Conservation (phyloP, 1,140 invertebrate species). For the Drosophila athabasca region DNA sequence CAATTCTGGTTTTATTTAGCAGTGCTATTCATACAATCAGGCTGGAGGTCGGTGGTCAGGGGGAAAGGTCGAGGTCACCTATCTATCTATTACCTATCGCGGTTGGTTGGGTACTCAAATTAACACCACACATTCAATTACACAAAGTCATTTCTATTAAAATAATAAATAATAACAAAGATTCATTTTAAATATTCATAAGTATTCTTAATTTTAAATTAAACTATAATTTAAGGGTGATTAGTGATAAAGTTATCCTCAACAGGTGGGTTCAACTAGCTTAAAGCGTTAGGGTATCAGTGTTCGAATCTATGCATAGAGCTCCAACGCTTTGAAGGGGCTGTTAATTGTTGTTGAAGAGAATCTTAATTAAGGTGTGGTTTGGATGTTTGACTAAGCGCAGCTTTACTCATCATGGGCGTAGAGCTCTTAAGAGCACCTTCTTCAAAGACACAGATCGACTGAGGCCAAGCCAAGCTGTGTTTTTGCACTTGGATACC, state of each 20-base stretch:
- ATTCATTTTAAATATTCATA: no score
- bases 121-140: no score
- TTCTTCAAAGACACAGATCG: background rate
- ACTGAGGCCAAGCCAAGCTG: background rate
- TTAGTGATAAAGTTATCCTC: conserved; percentile 17
- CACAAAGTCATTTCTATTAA: no score
- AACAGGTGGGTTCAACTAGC: conserved; percentile 10
- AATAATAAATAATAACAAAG: no score
- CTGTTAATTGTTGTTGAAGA: background rate
- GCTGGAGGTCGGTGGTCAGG: no score
- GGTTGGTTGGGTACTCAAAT: no score
- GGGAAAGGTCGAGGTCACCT: no score
- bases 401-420: conserved; percentile 39
- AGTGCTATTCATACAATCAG: no score
- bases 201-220: conserved; percentile 66
- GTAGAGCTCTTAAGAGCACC: background rate
- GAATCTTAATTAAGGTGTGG: conserved; percentile 66
- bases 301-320: background rate
- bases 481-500: background rate
- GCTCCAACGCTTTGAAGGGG: background rate
- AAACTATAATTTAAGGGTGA: conserved; percentile 42
- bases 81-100: no score
- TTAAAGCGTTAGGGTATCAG: background rate
- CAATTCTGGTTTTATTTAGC: background rate
- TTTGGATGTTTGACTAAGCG: conserved; percentile 53